Evolutionary conservation across 1,140 invertebrate genomes (phyloP), one percentile per base, ranked within the genome.

Genomic region (Drosophila jambulina): DNA sequence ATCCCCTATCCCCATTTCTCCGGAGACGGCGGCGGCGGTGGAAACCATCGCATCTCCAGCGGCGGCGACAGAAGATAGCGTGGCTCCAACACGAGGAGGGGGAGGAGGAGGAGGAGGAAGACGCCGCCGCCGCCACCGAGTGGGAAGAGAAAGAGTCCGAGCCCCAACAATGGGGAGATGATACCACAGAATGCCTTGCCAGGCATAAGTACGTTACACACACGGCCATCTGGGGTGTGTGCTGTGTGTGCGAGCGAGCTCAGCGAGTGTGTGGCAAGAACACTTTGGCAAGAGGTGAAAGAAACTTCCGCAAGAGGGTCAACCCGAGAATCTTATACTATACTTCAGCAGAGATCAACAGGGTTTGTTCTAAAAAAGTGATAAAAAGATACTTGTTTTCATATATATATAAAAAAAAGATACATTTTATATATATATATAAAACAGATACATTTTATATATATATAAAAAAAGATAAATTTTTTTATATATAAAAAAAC

Each of bases 161-260:
- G 68, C 60, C 34, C 46, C 57, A 68, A 85, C 75, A 69, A 82
- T 79, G 65, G 77, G 25, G 17, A 67, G 82, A 85, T 85, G 82
- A 86, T 86, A 85, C 82, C 61, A 78, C 69, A 51, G 68, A 77
- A 67, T 77, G 56, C 12, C 21, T 12, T 7, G 43, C 63, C 58
- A 25, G 68, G 5, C 45, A 59, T 49, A 85, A 84, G 82, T 78
- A 74, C 67, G 62, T 58, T 76, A 77, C 63, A 85, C 69, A 82
- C 63, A 59, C 53, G 45, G n/a, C 49, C 48, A 27, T n/a, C 23
- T 5, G 2, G 34, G 56, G 46, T 48, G 49, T 48, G 49, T 46
- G 21, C 2, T 61, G 40, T 61, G 49, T 60, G 54, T 54, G 56
- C 29, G 29, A 29, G 27, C 27, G 5, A 53, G 36, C 38, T n/a